Base-by-base conservation (phyloP, 2,888 invertebrate species). In the Sclerodermus sp. region DNA sequence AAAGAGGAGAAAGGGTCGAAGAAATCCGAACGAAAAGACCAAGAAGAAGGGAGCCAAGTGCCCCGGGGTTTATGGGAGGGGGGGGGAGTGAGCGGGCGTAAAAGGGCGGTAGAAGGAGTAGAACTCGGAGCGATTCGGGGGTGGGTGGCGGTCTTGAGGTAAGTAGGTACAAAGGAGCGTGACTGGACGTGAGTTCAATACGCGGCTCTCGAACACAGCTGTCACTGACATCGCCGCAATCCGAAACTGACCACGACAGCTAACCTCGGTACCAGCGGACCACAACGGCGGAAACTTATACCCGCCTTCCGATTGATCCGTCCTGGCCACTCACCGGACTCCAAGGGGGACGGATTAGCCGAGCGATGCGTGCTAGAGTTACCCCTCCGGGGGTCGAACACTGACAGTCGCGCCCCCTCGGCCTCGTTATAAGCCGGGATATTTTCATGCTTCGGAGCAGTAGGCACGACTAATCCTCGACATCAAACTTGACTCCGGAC, bases 231-330 rank as follows among this genome's bases (percentile, higher is more conserved):
- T 70, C 68, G 74, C 70, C 68, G 76, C 76, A 76, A 77, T 77
- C 70, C 75, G 71, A 76, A 77, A 77, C 77, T 77, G 77, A 77
- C 77, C 77, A 66, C 76, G 74, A 75, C 77, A 76, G 64, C 66
- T 68, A 71, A 71, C 68, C 70, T 71, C 70, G 66, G 68, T 60
- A 59, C 62, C 61, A 57, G 60, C 58, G 67, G 64, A 74, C 73
- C 71, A 68, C 76, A 73, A 71, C 75, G 70, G 67, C 72, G 70
- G 75, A 76, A 76, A 76, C 77, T 76, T 76, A 76, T 75, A 77
- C 74, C 72, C 64, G 68, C 70, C 71, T 73, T 71, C 69, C 74
- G 74, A 76, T 76, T 77, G 76, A 77, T 77, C 76, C 75, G 76
- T 77, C 74, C 70, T 64, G 69, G 70, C 71, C 72, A 71, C 72